Evolutionary conservation across 2,113 vertebrate species (phyloP), one percentile per base, ranked within the genome.

Genomic region (Pterocles gutturalis): DNA sequence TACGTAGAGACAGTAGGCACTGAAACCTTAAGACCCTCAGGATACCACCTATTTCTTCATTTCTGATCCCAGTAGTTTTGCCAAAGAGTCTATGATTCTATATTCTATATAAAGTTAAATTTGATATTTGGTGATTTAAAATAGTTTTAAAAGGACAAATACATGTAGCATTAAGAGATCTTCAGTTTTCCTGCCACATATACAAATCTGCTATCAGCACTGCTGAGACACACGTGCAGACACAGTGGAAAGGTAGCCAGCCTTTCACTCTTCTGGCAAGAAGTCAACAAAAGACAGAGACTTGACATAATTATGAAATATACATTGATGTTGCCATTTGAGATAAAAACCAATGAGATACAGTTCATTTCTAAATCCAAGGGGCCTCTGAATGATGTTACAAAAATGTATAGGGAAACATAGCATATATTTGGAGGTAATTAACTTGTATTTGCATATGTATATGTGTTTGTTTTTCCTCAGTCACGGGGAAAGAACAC

Each of bases 301-400:
- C 29, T 54, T 51, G 55, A 77, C 43, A 21, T 48, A 83, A 91
- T 67, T 85, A 80, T 55, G 76, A 90, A 90, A 73, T 76, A 57
- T 7, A 82, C 38, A 60, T 41, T 15, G 4, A 14, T 54, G 41
- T 20, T 91, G 45, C 62, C 58, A 90, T 83, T 79, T 80, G 41
- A 95, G 62, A 88, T 31, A 86, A 95, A 96, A 94, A 62, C n/a
- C 71, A 73, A 43, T 7, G 16, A 86, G n/a, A 77, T 29, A n/a
- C 11, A 58, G 49, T n/a, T 43, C 4, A 18, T n/a, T 87, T 83
- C 66, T 76, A 89, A 87, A 58, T 28, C 21, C 55, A 62, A 48
- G 26, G 4, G 10, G 12, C 46, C 31, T 66, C n/a, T 58, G 17
- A 85, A 36, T 5, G 8, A 53, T 19, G 4, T 46, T 77, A 66